A percentile compares a stretch with the other conserved stretches of the same genome.
Conservation (phyloP, 2,888 invertebrate species). For the Julus scandinavius region DNA sequence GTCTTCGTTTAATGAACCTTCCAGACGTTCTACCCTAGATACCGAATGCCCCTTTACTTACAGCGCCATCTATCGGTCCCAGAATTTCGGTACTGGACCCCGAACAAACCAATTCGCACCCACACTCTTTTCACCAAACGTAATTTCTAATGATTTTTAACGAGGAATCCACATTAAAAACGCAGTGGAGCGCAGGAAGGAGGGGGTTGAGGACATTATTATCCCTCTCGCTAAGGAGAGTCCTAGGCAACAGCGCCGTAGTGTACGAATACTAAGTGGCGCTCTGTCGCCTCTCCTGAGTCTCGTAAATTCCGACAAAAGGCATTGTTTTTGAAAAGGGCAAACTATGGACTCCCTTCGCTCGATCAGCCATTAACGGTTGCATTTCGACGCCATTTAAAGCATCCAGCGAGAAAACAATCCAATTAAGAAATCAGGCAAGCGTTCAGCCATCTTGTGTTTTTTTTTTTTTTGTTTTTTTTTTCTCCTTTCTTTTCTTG, state of each 20-base stretch:
- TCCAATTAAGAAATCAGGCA: conserved; percentile 15
- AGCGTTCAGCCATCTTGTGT: conserved; percentile 10
- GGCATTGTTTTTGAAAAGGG: conserved; percentile 44
- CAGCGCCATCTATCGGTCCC: too few species aligned
- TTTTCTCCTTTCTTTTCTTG: not conserved
- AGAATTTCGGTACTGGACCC: not conserved
- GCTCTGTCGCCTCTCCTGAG: not conserved
- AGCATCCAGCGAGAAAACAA: conserved; percentile 7
- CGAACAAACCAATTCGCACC: not conserved
- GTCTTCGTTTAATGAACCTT: too few species aligned
- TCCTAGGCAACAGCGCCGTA: conserved; percentile 1
- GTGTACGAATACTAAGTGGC: not conserved
- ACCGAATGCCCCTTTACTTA: too few species aligned
- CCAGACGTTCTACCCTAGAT: too few species aligned
- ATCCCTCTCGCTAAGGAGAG: not conserved
- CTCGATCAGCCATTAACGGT: conserved; percentile 36
- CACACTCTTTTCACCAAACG: not conserved
- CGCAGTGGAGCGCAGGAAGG: not conserved
- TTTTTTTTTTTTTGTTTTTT: not conserved
- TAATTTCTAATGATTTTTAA: not conserved
- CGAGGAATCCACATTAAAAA: not conserved
- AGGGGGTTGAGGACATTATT: not conserved
- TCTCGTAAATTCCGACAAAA: conserved; percentile 1
- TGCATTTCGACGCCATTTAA: conserved; percentile 42
- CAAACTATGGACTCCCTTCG: not conserved